Base-by-base conservation (phyloP, 1,140 invertebrate species). In the Thalassaphorura encarpata region DNA sequence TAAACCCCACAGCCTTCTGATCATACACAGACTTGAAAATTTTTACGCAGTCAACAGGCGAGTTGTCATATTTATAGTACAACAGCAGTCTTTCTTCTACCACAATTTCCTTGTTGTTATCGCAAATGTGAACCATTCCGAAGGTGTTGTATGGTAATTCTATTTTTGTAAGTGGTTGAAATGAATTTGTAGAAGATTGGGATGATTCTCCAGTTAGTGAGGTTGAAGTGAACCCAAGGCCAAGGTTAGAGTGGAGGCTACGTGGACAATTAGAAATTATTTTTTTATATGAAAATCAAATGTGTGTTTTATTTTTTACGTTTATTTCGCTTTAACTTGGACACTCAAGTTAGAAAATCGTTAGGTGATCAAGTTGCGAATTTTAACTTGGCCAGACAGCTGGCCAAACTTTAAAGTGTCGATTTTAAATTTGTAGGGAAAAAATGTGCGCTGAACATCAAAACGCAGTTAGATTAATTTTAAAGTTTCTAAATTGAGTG, bases 21-120 rank as follows among this genome's bases (percentile, higher is more conserved):
- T 83, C 76, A 56, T 82, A 86, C 39, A 80, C 78, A 62, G 85
- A 90, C 39, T 83, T 84, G 66, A 99, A 96, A 63, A 98, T 93
- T 73, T 99, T 99, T 0, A 99, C 88, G 71, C 96, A 99, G 70
- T 96, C 96, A 0, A 97, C 85, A 0, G 91, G 86, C 71, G 84
- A 82, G 66, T 95, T 95, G 62, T 96, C 90, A 64, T 99, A 99
- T 70, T 97, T 97, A 71, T 95, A 98, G 70, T 96, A 99, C 1
- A 99, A 63, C 2, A 99, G 69, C 4, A 99, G 80, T 52, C 94
- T 76, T 67, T 97, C 91, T 70, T 93, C 83, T 1, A 99, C 78
- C 6, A 77, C 77, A 26, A 99, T 82, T 67, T 90, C 86, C 76
- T 98, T 96, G 16, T 84, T 83, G 0, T 90, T 86, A 69, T 96